Base-by-base conservation (phyloP, 2,113 vertebrate genomes). In the Eidolon helvum region DNA sequence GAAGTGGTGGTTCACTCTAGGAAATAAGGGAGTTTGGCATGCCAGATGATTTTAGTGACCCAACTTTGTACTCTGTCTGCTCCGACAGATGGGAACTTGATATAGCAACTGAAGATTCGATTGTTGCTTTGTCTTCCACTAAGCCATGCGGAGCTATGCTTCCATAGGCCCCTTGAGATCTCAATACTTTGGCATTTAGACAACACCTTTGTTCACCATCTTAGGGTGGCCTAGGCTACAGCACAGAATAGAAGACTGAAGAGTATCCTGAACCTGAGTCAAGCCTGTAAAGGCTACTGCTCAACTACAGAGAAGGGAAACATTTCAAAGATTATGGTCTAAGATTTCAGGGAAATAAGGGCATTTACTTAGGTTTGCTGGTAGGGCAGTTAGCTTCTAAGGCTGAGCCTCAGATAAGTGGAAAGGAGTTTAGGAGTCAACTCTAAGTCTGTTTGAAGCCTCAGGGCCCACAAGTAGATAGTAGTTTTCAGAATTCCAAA, bases 41-140 rank as follows among this genome's bases (percentile, higher is more conserved):
- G 18, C 77, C 45, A 74, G 61, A 83, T 59, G 40, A 88, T 87
- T 97, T 92, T 68, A 92, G 45, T 86, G 55, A 94, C 6, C 30
- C 53, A 38, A 9, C 24, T 87, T 93, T 8, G 26, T 26, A 53
- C 10, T 83, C 28, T 68, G 40, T 40, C 48, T 75, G 33, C 11
- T 63, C 50, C 19, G 50, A 86, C 43, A 57, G 35, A 53, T 28
- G 21, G 18, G 10, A 19, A 91, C 26, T 69, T 57, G 48, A 80
- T 18, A 38, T 78, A 50, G 22, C 35, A 48, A 63, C 22, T 55
- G n/a, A 74, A 83, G 16, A 30, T 16, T 59, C 33, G 16, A 40
- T 65, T 85, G 30, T 48, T 85, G 24, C 43, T 96, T 57, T 71
- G 2, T 74, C 14, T 92, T 92, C 38, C 19, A 30, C 50, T 84